Percentiles rank a stretch among this genome's conserved stretches.
phyloP scores from a whole-genome alignment of 2,888 invertebrate genomes.

The Epinotia nisella region DNA sequence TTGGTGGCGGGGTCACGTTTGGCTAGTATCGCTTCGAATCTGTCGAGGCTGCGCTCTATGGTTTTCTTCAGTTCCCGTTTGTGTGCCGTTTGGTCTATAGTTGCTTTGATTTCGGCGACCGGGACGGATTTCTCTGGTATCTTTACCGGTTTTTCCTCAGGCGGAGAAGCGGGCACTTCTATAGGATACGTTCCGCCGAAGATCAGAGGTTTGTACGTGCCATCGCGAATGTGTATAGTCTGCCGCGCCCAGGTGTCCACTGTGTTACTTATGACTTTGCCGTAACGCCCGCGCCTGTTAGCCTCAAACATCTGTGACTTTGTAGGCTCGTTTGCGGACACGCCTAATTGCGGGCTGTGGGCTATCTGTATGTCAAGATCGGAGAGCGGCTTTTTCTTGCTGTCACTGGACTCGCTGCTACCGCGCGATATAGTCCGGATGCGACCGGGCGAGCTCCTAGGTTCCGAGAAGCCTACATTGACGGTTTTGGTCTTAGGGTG shows the following conservation, averaged over 20 bases:
- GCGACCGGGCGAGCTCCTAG: conserved; percentile 19
- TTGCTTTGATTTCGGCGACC: conserved; percentile 38
- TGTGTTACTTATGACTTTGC: conserved; percentile 83
- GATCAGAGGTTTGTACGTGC: conserved; percentile 86
- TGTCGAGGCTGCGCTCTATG: conserved; percentile 80
- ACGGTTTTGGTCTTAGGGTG: conserved; percentile 41
- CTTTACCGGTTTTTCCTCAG: conserved; percentile 40
- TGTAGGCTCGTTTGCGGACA: conserved; percentile 52
- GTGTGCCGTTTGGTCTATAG: conserved; percentile 49
- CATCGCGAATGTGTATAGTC: conserved; percentile 70
- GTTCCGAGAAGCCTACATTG: conserved; percentile 37
- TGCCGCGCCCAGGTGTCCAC: conserved; percentile 87
- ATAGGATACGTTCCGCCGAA: conserved; percentile 95
- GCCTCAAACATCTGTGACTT: conserved; percentile 48
- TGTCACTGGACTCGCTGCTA: conserved; percentile 18
- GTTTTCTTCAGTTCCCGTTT: conserved; percentile 63
- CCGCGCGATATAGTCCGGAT: conserved; percentile 36
- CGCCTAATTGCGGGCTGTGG: conserved; percentile 46
- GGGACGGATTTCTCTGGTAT: conserved; percentile 23
- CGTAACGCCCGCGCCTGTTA: conserved; percentile 63
- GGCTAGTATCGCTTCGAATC: conserved; percentile 71
- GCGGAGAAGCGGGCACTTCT: conserved; percentile 86
- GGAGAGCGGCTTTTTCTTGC: conserved; percentile 49
- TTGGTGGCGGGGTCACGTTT: conserved; percentile 51
- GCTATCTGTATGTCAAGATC: conserved; percentile 64